A percentile compares a stretch with the other conserved stretches of the same genome.
These are phyloP conservation scores for Eupithecia insigniata DNA, from an alignment of 2,888 invertebrate species.

Conservation along the genomic window DNA sequence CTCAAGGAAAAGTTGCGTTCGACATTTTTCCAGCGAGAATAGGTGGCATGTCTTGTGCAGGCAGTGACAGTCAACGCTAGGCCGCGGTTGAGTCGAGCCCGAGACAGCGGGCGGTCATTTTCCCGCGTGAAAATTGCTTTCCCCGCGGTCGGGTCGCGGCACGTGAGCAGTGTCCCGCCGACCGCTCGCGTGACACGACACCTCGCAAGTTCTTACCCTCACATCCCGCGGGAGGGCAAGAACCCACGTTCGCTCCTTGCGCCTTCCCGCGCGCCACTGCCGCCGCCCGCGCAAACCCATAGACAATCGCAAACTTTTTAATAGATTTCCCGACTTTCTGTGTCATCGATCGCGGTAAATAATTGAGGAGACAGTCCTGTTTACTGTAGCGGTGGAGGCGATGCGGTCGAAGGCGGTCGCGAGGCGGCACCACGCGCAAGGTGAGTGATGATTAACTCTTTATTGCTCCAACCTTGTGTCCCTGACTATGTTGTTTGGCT, in stretches of 20 bases:
- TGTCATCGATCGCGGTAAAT: slow-evolving; percentile 71
- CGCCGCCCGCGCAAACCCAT: slow-evolving; percentile 57
- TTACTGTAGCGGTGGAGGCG: slow-evolving; percentile 68
- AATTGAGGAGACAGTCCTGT: slow-evolving; percentile 66
- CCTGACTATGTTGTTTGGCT: background rate
- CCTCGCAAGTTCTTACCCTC: slow-evolving; percentile 41
- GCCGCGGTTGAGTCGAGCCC: slow-evolving; percentile 66
- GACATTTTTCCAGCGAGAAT: slow-evolving; percentile 9
- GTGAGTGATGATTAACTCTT: slow-evolving; percentile 71
- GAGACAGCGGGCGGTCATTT: slow-evolving; percentile 79
- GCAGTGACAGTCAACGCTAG: slow-evolving; percentile 67
- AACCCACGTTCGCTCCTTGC: slow-evolving; percentile 63
- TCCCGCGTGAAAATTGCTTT: slow-evolving; percentile 83
- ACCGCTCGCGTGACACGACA: slow-evolving; percentile 80
- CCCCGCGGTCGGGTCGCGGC: slow-evolving; percentile 73
- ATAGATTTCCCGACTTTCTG: slow-evolving; percentile 43
- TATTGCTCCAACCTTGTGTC: slow-evolving; percentile 11
- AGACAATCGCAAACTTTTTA: slow-evolving; percentile 63
- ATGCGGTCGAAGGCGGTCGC: slow-evolving; percentile 90
- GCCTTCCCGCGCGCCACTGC: slow-evolving; percentile 73
- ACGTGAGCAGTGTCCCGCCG: slow-evolving; percentile 82
- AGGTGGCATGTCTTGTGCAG: slow-evolving; percentile 8
- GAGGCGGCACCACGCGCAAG: slow-evolving; percentile 88
- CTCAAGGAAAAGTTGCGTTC: background rate
- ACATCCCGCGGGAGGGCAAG: slow-evolving; percentile 52